Conservation (phyloP, 2,888 invertebrate genomes). For the Troides aeacus region DNA sequence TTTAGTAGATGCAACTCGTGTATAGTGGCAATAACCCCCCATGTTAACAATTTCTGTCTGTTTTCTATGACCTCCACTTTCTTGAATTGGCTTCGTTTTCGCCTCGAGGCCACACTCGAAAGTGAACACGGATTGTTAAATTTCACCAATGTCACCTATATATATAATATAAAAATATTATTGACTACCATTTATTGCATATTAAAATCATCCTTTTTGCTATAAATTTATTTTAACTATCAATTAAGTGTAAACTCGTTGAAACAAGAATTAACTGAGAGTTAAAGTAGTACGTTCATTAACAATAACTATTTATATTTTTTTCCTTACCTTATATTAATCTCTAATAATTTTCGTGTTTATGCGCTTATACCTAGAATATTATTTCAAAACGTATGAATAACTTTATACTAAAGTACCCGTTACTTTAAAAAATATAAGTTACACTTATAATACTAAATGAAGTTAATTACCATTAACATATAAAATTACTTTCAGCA, state of each 20-base stretch:
- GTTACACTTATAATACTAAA: neutral
- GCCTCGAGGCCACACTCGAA: constrained; percentile 51
- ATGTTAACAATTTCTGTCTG: constrained; percentile 26
- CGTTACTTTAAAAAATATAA: neutral
- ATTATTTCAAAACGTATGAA: too few relatives aligned
- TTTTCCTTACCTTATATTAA: neutral
- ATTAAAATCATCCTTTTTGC: neutral
- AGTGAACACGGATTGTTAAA: constrained; percentile 41
- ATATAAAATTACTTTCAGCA: neutral
- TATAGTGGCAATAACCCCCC: constrained; percentile 21
- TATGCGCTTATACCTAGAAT: too few relatives aligned
- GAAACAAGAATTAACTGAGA: too few relatives aligned
- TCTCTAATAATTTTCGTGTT: too few relatives aligned
- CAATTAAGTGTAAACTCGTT: neutral
- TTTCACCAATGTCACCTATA: constrained; percentile 47
- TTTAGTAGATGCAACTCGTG: constrained; percentile 13
- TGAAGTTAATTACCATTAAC: too few relatives aligned
- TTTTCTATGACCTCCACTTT: constrained; percentile 42
- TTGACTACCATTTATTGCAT: neutral
- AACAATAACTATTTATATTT: neutral
- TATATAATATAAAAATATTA: neutral
- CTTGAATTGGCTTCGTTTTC: constrained; percentile 38
- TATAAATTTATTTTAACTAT: neutral
- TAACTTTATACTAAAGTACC: neutral
- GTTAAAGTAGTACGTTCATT: neutral